A percentile compares a stretch with the other conserved stretches of the same genome.
These are phyloP conservation scores for Lasaia peninsularis DNA, from an alignment of 1,140 invertebrate species.

Conservation along the genomic window DNA sequence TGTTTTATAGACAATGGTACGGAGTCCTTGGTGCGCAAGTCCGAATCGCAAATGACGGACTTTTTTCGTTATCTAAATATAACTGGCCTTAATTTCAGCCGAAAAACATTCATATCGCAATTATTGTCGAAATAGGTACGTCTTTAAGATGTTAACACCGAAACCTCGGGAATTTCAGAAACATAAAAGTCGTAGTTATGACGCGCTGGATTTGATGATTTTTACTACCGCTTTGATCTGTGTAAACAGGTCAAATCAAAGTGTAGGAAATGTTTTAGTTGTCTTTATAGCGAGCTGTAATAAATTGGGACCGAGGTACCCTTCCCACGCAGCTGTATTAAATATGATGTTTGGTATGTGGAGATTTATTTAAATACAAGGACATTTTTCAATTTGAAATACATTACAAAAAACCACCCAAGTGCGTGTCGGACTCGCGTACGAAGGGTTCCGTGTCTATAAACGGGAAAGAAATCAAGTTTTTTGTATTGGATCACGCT, in stretches of 20 bases:
- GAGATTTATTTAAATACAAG: constrained; percentile 50
- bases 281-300: constrained; percentile 67
- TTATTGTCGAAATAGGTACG: background rate
- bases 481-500: no score
- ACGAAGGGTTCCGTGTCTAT: no score
- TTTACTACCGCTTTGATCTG: constrained; percentile 65
- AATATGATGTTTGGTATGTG: constrained; percentile 51
- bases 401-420: no score
- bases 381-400: constrained; percentile 29
- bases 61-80: no score
- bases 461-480: no score
- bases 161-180: constrained; percentile 7
- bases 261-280: constrained; percentile 71
- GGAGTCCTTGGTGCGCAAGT: no score
- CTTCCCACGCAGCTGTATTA: constrained; percentile 55
- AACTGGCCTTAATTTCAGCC: background rate
- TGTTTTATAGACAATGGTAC: no score
- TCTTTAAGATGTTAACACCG: background rate
- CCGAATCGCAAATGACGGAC: no score
- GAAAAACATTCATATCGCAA: background rate
- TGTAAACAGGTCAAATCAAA: constrained; percentile 72
- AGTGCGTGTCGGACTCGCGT: no score
- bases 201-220: constrained; percentile 55
- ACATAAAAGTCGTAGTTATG: constrained; percentile 39
- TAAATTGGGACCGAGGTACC: constrained; percentile 63